Conservation (phyloP, 2,113 vertebrate species). For the Rhineura floridana region DNA sequence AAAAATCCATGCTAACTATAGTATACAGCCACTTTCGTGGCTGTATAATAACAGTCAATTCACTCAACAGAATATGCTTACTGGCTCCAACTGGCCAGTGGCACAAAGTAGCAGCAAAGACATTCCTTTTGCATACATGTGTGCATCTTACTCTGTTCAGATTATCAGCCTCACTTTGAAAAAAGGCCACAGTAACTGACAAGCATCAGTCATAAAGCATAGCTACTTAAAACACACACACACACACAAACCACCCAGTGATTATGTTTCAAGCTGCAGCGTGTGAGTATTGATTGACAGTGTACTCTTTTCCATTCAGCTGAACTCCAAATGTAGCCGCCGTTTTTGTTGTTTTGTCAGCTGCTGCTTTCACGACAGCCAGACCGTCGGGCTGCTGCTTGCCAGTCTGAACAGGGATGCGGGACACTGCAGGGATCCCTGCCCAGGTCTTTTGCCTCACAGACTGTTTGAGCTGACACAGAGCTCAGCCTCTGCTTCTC, state of each 20-base stretch:
- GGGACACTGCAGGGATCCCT: neutral
- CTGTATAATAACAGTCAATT: neutral
- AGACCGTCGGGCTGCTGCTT: neutral
- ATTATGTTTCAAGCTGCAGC: constrained; percentile 54
- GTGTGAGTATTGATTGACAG: constrained; percentile 70
- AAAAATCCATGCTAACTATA: too few species aligned
- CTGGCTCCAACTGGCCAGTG: neutral
- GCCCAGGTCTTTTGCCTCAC: constrained; percentile 11
- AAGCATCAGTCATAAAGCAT: constrained; percentile 34
- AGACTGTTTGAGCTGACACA: accelerated
- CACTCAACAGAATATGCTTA: neutral
- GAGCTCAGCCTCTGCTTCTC: neutral
- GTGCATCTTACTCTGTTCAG: neutral
- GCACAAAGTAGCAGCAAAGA: neutral
- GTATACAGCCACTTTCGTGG: too few species aligned
- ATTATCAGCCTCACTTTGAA: neutral
- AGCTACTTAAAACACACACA: neutral
- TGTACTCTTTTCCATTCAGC: neutral
- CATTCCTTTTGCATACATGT: accelerated
- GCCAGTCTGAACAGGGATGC: neutral
- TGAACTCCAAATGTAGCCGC: constrained; percentile 31
- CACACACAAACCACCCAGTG: accelerated
- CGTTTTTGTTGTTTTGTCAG: constrained; percentile 77
- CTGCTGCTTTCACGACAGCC: constrained; percentile 54
- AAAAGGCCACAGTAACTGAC: constrained; percentile 43